Conservation (phyloP, 2,888 invertebrate species). For the Apotomis capreana region DNA sequence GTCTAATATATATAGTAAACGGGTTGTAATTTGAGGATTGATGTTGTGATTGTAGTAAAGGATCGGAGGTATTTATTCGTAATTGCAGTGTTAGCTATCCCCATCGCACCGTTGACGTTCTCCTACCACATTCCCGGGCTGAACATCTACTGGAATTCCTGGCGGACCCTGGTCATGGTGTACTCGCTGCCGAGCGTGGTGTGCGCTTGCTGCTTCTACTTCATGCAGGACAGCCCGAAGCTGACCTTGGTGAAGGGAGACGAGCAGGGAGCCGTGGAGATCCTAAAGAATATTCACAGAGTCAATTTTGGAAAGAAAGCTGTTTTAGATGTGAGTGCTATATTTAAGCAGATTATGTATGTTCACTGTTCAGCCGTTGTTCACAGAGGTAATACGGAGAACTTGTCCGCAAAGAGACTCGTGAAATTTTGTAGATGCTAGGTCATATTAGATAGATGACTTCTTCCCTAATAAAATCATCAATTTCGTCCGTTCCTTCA, state of each 20-base stretch:
- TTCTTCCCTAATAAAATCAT: too few species aligned
- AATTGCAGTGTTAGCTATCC: slow-evolving; percentile 84
- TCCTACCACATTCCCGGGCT: slow-evolving; percentile 65
- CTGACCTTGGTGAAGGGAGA: slow-evolving; percentile 85
- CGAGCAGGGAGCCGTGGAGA: slow-evolving; percentile 78
- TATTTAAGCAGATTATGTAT: not conserved
- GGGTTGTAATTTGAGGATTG: too few species aligned
- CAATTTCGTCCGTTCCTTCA: too few species aligned
- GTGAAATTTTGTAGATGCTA: too few species aligned
- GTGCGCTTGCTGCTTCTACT: slow-evolving; percentile 79
- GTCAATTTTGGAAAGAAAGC: slow-evolving; percentile 55
- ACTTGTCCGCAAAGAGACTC: too few species aligned
- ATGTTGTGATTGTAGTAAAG: not conserved
- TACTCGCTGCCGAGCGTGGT: slow-evolving; percentile 86
- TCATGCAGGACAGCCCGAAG: slow-evolving; percentile 90
- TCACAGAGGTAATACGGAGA: too few species aligned
- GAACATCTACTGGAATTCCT: slow-evolving; percentile 85
- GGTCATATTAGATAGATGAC: too few species aligned
- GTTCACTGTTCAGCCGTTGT: not conserved
- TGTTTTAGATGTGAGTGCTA: slow-evolving; percentile 56
- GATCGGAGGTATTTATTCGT: not conserved
- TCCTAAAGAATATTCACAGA: slow-evolving; percentile 62
- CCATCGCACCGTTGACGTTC: slow-evolving; percentile 83
- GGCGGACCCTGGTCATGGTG: slow-evolving; percentile 88
- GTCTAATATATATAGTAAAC: too few species aligned